These are phyloP conservation scores for Bos taurus DNA, from an alignment of 2,113 vertebrate species.

Conservation along the genomic window ARS-UCD2.0 NC_037346.1:50780001-50780500, in stretches of 20 bases:
- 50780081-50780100: background rate
- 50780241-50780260: background rate
- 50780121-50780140: background rate
- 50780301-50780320: fast-evolving
- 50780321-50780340: background rate
- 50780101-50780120: conserved; percentile 37
- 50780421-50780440: background rate
- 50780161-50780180: background rate
- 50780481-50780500: background rate
- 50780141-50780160: background rate
- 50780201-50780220: background rate
- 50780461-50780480: background rate
- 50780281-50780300: too few species aligned
- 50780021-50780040: background rate
- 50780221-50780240: background rate
- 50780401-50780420: background rate
- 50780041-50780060: background rate
- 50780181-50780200: background rate
- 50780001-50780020: conserved; percentile 41
- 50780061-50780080: background rate
- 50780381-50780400: background rate
- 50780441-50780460: background rate
- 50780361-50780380: background rate
- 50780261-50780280: background rate
- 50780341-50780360: background rate